Percentiles rank a stretch among this genome's conserved stretches.
Conservation (phyloP, 2,113 vertebrate genomes). For the Cricetomys ansorgei region DNA sequence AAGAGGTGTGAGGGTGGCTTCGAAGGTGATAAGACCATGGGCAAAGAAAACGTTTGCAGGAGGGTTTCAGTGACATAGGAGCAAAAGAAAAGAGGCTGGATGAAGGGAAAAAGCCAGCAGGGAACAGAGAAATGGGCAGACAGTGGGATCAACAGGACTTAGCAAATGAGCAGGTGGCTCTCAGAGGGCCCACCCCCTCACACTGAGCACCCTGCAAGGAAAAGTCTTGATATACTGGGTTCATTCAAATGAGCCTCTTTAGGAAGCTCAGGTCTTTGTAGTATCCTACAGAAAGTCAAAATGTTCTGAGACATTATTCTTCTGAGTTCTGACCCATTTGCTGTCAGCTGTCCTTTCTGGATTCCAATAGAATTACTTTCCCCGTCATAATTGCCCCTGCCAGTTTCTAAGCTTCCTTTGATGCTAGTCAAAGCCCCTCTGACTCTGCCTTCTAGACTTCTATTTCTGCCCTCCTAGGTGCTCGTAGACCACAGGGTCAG, state of each 20-base stretch:
- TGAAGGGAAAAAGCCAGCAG: background rate
- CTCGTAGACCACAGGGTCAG: background rate
- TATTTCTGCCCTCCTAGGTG: accelerated
- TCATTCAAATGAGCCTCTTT: constrained; percentile 64
- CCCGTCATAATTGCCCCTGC: too few species aligned
- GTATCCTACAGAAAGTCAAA: background rate
- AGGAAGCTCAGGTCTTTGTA: background rate
- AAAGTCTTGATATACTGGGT: constrained; percentile 52
- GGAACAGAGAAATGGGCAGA: background rate
- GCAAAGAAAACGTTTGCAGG: background rate
- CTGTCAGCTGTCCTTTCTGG: background rate
- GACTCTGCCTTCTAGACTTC: background rate
- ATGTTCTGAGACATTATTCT: background rate
- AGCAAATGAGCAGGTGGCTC: constrained; percentile 40
- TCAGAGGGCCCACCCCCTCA: background rate
- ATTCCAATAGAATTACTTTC: background rate
- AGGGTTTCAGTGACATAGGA: constrained; percentile 45
- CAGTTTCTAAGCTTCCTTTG: background rate
- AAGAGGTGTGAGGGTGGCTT: background rate
- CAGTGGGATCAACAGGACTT: background rate
- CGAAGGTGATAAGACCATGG: background rate
- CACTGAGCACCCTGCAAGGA: background rate
- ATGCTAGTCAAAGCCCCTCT: background rate
- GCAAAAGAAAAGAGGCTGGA: background rate
- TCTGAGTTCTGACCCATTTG: constrained; percentile 37